A percentile compares a stretch with the other conserved stretches of the same genome.
These are phyloP conservation scores for Thymallus thymallus DNA, from an alignment of 2,113 vertebrate genomes.

Conservation along the genomic window DNA sequence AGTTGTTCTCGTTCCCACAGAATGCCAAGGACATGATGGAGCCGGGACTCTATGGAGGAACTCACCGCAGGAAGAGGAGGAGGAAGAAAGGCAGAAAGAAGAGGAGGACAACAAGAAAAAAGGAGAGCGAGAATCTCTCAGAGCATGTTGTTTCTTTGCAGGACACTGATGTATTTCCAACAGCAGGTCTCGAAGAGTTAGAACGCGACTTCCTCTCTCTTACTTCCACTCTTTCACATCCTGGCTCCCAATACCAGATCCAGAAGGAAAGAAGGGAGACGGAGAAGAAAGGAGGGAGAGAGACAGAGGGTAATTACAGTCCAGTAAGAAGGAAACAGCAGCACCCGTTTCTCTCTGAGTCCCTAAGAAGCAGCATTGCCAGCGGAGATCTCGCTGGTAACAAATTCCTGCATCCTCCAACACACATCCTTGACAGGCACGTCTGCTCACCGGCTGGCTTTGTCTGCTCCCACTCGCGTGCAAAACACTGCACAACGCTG, in stretches of 20 bases:
- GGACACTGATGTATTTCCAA: not conserved
- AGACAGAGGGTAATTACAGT: constrained; percentile 40
- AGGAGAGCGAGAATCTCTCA: constrained; percentile 34
- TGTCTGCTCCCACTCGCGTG: constrained; percentile 14
- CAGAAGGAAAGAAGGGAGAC: constrained; percentile 19
- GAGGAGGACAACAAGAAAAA: not conserved
- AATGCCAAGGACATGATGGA: constrained; percentile 95
- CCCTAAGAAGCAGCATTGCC: constrained; percentile 58
- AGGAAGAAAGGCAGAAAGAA: not conserved
- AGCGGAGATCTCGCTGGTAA: constrained; percentile 32
- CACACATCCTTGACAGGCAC: constrained; percentile 52
- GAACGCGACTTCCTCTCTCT: constrained; percentile 40
- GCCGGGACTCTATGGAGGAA: constrained; percentile 67
- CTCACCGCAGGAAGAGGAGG: not conserved
- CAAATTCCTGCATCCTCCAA: constrained; percentile 55
- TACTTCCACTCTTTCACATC: constrained; percentile 27
- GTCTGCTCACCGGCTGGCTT: too few relatives aligned
- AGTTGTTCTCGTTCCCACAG: constrained; percentile 92
- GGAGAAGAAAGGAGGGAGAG: constrained; percentile 26
- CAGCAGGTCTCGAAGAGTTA: constrained; percentile 35
- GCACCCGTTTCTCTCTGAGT: constrained; percentile 38
- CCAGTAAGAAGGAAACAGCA: constrained; percentile 22
- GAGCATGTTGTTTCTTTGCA: constrained; percentile 46
- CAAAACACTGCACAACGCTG: constrained; percentile 21
- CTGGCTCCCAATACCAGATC: constrained; percentile 35